Base-by-base conservation (phyloP, 2,113 vertebrate species). In the Etia nguti region DNA sequence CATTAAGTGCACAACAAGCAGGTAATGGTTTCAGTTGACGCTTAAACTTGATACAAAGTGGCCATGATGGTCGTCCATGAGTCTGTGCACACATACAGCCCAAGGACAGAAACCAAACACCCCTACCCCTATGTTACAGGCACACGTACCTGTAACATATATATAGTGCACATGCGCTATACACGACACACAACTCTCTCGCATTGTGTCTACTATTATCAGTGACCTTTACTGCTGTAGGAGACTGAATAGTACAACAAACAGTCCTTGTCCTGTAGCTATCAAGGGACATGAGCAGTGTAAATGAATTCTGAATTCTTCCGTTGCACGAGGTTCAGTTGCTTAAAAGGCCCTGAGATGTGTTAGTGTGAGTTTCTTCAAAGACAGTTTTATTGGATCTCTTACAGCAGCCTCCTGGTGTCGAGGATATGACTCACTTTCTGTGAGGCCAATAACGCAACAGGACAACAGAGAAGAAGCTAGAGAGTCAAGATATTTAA, bases 101-200 rank as follows among this genome's bases (percentile, higher is more conserved):
- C 83, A 73, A 89, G 90, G 87, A 93, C 92, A 82, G 92, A 90
- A 92, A 91, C 88, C 46, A 77, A 91, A 86, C 20, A 59, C 79
- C 43, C 11, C 80, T 18, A 22, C 48, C 41, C 16, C 59, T 62
- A 6, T 34, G 31, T 60, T 38, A 85, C 80, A 57, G 26, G 7
- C 50, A 36, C 52, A 26, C 20, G 59, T 16, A 73, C 68, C n/a
- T 60, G 20, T 20, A 12, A 65, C 50, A 77, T 50, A 59, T 36
- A 31, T 6, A 10, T 83, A 24, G 8, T 8, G 24, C 24, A 48
- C 34, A 59, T 7, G 11, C 20, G 31, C 11, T 8, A 62, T 10
- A 83, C 24, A 62, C 6, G 29, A 73, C 5, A 70, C 18, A 11
- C 82, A 83, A 16, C 46, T 41, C 18, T 65, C 13, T 24, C 31